Base-by-base conservation (phyloP, 2,888 invertebrate genomes). In the Nymphalis polychloros region DNA sequence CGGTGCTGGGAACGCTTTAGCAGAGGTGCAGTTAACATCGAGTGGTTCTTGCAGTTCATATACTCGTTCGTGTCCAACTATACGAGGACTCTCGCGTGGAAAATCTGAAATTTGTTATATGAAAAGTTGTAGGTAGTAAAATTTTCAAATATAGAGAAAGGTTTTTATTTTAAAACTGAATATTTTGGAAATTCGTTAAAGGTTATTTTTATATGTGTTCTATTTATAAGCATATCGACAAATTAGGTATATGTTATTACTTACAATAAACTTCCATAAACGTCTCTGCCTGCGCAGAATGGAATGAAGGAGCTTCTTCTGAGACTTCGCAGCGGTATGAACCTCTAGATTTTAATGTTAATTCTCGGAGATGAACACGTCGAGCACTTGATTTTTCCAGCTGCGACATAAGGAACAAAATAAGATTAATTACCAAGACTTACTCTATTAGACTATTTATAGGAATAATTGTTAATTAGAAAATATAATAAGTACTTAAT, bases 271-370 rank as follows among this genome's bases (percentile, higher is more conserved):
- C 94, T 79, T 94, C 93, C 95, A 96, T 95, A 81, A 94, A 95
- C 68, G 94, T 94, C 82, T 95, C 95, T 73, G 95, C 94, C 76
- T 94, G 95, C 68, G 95, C 95, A 19, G 96, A 96, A 85, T 95
- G 95, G 87, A 96, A 96, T 67, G 95, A 95, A 47, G 96, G 96
- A 65, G 96, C 96, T 85, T 96, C 96, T 71, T 95, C 96, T 48
- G 96, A 96, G 68, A 96, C 95, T 85, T 96, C 96, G 81, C 96
- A 96, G 70, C 95, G 93, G 88, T 95, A 96, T 70, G 95, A 89
- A 52, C 96, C 96, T 73, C 95, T 94, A 71, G 96, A 95, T 83
- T 94, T 94, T 73, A 96, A 91, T 73, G 94, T 95, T 78, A 96
- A 93, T 63, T 94, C 94, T 73, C 94, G 93, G 69, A 96, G 91